Conservation (phyloP, 2,888 invertebrate species). For the Toxonevra muliebris region DNA sequence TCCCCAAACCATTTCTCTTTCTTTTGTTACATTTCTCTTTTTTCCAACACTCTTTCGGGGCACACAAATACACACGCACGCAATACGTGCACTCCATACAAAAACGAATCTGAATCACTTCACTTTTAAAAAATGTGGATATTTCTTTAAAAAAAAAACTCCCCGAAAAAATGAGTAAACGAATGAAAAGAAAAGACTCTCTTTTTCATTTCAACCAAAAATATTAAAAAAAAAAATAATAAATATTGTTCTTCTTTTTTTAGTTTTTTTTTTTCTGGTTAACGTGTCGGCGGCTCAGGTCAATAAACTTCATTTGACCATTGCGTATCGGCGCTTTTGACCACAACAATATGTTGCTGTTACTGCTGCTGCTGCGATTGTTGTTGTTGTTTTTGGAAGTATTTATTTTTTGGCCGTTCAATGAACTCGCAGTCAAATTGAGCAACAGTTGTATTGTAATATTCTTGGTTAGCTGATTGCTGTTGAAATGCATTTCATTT, state of each 20-base stretch:
- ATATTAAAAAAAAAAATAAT: too few relatives aligned
- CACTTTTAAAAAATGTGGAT: constrained; percentile 9
- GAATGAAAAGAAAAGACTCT: constrained; percentile 12
- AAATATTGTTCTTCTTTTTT: constrained; percentile 2
- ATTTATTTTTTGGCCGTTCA: not conserved
- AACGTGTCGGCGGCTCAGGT: constrained; percentile 39
- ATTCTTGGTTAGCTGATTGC: not conserved
- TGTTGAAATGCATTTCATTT: constrained; percentile 20
- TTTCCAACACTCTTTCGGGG: not conserved
- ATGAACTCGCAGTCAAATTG: not conserved
- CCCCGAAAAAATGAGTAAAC: not conserved
- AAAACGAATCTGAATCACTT: constrained; percentile 6
- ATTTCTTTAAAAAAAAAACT: not conserved
- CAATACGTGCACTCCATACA: not conserved
- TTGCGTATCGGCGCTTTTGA: constrained; percentile 19
- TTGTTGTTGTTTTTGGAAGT: constrained; percentile 13
- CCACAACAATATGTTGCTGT: constrained; percentile 19
- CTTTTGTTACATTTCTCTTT: constrained; percentile 16
- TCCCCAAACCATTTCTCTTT: constrained; percentile 9
- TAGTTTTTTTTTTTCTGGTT: constrained; percentile 11
- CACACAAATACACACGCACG: not conserved
- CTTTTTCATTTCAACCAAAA: constrained; percentile 22
- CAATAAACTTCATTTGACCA: constrained; percentile 44
- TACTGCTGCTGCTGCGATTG: constrained; percentile 26
- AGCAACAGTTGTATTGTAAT: not conserved